Percentiles rank a stretch among this genome's conserved stretches.
Evolutionary conservation across 2,113 vertebrate genomes (phyloP).

Genomic region (Bubo bubo): DNA sequence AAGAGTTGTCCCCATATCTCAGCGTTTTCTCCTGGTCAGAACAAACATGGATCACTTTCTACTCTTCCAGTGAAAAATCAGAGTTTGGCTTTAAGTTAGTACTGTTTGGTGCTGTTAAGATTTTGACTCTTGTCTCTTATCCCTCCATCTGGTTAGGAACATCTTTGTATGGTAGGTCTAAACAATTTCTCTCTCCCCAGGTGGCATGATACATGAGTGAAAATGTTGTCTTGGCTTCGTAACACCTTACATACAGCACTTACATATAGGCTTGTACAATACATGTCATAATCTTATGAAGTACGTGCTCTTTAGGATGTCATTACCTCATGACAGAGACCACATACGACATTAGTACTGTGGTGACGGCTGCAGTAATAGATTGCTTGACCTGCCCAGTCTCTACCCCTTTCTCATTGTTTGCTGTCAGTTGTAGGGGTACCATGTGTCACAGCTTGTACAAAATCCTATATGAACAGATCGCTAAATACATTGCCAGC

Average conservation of each 20-base stretch:
- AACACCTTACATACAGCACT: neutral
- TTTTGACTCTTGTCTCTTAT: neutral
- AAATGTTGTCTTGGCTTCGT: neutral
- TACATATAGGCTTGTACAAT: neutral
- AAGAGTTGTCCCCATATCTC: neutral
- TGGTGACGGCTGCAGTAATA: neutral
- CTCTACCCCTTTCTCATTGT: neutral
- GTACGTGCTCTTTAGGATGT: neutral
- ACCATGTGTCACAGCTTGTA: neutral
- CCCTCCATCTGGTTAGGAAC: neutral
- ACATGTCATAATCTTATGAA: neutral
- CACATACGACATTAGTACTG: neutral
- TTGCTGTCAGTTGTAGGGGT: neutral
- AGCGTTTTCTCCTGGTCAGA: neutral
- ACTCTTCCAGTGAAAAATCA: neutral
- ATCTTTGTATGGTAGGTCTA: neutral
- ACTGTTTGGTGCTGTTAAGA: neutral
- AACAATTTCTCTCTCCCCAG: neutral
- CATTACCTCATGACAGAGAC: neutral
- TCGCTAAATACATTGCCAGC: neutral
- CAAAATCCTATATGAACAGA: neutral
- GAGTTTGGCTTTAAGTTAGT: neutral
- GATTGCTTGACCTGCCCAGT: neutral
- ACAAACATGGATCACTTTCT: neutral
- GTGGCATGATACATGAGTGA: accelerated